Conservation (phyloP, 2,113 vertebrate species). For the Kryptolebias marmoratus region DNA sequence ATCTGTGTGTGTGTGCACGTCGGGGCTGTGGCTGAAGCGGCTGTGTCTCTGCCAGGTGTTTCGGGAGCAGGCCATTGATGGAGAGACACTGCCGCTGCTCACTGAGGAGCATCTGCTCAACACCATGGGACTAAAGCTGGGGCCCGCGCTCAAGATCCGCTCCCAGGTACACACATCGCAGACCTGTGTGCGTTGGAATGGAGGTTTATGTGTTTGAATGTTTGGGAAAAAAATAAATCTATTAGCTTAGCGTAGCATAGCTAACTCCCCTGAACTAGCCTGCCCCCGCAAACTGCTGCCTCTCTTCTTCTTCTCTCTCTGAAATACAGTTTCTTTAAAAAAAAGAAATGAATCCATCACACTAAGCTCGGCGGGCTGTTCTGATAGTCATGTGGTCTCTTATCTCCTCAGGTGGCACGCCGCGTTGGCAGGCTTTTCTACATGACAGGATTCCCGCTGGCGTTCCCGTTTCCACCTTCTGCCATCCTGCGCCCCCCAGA, state of each 20-base stretch:
- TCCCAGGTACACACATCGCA: slow-evolving; percentile 88
- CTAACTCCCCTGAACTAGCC: slow-evolving; percentile 52
- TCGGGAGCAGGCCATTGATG: slow-evolving; percentile 95
- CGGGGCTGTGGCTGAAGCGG: slow-evolving; percentile 77
- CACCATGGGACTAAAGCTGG: slow-evolving; percentile 96
- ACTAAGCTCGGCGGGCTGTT: slow-evolving; percentile 1
- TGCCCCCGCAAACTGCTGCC: slow-evolving; percentile 58
- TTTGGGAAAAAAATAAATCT: slow-evolving; percentile 29
- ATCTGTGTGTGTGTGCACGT: slow-evolving; percentile 34
- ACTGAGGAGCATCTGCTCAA: slow-evolving; percentile 95
- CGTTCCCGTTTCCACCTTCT: slow-evolving; percentile 89
- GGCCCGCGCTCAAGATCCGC: slow-evolving; percentile 95
- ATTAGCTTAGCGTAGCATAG: slow-evolving; percentile 62
- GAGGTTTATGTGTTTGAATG: slow-evolving; percentile 38
- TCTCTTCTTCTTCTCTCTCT: slow-evolving; percentile 58
- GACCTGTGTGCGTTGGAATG: slow-evolving; percentile 49
- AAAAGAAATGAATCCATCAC: background rate
- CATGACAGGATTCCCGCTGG: slow-evolving; percentile 94
- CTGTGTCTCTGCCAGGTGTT: slow-evolving; percentile 87
- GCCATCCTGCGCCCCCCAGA: slow-evolving; percentile 78
- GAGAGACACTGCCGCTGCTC: slow-evolving; percentile 94
- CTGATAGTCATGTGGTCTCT: slow-evolving; percentile 54
- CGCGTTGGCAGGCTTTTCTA: slow-evolving; percentile 92
- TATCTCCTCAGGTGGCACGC: slow-evolving; percentile 86
- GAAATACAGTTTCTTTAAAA: background rate